These are phyloP conservation scores for Mormyrops attenuatus DNA, from an alignment of 2,797 vertebrate species.

Conservation along the genomic window DNA sequence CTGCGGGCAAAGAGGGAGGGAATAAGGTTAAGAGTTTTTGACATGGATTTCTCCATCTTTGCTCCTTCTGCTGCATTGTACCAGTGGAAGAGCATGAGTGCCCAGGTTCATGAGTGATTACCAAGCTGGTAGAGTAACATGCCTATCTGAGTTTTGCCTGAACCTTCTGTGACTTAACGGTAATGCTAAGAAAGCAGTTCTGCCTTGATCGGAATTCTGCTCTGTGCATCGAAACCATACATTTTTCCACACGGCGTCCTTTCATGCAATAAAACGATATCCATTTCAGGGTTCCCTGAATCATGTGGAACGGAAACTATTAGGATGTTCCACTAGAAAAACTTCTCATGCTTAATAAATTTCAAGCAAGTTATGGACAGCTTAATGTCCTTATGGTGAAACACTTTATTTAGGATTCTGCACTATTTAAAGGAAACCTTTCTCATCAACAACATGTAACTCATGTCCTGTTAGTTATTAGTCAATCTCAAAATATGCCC, in stretches of 20 bases:
- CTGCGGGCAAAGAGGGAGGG: background rate
- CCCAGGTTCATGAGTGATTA: background rate
- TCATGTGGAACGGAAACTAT: constrained; percentile 58
- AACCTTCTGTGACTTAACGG: background rate
- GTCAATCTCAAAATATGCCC: background rate
- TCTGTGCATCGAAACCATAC: constrained; percentile 50
- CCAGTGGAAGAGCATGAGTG: background rate
- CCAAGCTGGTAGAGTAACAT: background rate
- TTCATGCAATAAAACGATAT: constrained; percentile 61
- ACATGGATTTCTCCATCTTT: background rate
- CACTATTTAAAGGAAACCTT: constrained; percentile 51
- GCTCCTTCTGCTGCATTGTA: background rate
- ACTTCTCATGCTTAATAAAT: constrained; percentile 70
- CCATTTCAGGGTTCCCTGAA: constrained; percentile 53
- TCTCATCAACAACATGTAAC: constrained; percentile 50
- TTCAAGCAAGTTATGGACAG: constrained; percentile 60
- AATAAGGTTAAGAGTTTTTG: background rate
- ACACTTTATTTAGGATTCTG: constrained; percentile 55
- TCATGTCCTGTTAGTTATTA: constrained; percentile 38
- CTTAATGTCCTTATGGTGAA: constrained; percentile 54
- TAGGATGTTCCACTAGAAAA: constrained; percentile 68
- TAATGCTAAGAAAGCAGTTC: constrained; percentile 37
- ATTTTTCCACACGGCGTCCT: constrained; percentile 55
- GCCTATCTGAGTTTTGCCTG: background rate
- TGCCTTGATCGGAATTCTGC: constrained; percentile 50